These are phyloP conservation scores for Hesperia comma DNA, from an alignment of 2,888 invertebrate species.

Conservation along the genomic window DNA sequence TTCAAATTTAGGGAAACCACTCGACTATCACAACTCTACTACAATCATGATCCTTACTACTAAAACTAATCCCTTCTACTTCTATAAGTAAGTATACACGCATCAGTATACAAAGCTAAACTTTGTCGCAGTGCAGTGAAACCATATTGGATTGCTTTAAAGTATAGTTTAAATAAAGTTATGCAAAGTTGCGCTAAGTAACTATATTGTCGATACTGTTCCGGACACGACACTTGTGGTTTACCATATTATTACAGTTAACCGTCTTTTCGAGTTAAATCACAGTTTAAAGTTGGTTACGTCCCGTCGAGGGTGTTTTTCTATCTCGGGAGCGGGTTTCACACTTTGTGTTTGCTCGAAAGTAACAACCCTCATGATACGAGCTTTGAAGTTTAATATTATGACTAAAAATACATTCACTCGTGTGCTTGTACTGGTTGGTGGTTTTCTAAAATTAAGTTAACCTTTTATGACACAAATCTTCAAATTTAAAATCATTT, in stretches of 20 bases:
- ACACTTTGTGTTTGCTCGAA: not conserved
- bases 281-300: slow-evolving; percentile 10
- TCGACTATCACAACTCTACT: no score
- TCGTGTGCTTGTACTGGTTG: no score
- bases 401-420: no score
- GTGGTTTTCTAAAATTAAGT: no score
- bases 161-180: slow-evolving; percentile 9
- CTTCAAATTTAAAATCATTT: no score
- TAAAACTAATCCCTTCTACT: not conserved
- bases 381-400: no score
- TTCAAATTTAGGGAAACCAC: no score
- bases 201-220: slow-evolving; percentile 16
- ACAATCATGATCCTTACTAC: no score
- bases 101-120: not conserved
- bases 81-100: not conserved
- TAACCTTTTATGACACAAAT: no score
- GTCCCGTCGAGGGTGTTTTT: not conserved
- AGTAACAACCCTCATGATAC: not conserved
- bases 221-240: slow-evolving; percentile 3
- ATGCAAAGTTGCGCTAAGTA: slow-evolving; percentile 10
- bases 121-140: slow-evolving; percentile 6
- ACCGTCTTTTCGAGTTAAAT: slow-evolving; percentile 6
- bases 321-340: not conserved
- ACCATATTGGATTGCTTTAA: slow-evolving; percentile 6
- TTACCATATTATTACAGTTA: not conserved